Evolutionary conservation across 1,140 invertebrate genomes (phyloP), one percentile per base, ranked within the genome.

Genomic region (Tribolium castaneum): DNA sequence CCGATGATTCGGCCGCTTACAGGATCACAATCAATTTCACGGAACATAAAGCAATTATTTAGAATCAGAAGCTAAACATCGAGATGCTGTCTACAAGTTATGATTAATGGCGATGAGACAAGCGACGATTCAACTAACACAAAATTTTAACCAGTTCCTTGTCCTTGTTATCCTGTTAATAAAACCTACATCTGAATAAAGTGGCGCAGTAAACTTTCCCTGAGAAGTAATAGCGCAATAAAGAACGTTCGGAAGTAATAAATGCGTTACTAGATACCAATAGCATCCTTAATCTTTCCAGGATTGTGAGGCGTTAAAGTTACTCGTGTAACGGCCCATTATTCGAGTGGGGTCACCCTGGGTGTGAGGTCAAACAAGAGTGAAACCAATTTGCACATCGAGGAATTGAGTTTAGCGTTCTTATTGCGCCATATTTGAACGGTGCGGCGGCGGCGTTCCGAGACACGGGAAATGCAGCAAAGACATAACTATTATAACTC

Each of bases 1-100:
- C 30, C 59, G 59, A 66, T 66, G 59, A 66, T 66, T 66, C 59
- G 59, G 59, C 59, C 59, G 59, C 59, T 66, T 66, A 66, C 59
- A 35, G 59, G 25, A 66, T 66, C 59, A 66, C 59, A 66, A 66
- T 66, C 59, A 66, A 66, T 66, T 66, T 66, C 59, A 66, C 59
- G 59, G 59, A 66, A 66, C 59, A 66, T 66, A 66, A 66, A 66
- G 59, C 59, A 66, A 66, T 66, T 66, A 66, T 66, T 66, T 34
- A 66, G 59, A 66, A 66, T 66, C 59, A 66, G 19, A 66, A 30
- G 59, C 25, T 13, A 66, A 66, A 66, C 30, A 66, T 66, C 12
- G 30, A n/a, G 51, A 14, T 52, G 51, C 51, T 66, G 25, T n/a
- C 30, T 66, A n/a, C 25, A 30, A 66, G 34, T 66, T 66, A 66